Evolutionary conservation across 2,797 vertebrate genomes (phyloP).

Genomic region (Staurois parvus): DNA sequence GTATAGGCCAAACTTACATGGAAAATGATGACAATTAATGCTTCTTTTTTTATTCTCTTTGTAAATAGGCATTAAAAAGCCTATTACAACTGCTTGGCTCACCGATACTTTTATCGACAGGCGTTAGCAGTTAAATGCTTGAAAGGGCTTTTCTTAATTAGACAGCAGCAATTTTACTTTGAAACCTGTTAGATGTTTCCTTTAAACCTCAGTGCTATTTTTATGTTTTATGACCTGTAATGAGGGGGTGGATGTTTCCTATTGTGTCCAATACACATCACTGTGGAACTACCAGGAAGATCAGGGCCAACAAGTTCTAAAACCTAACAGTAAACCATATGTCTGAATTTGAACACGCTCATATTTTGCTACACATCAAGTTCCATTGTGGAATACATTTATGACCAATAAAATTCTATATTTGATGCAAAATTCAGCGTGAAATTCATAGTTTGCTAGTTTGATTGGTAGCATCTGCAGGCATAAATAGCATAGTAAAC

Average conservation of each 20-base stretch:
- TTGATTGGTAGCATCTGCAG: not conserved
- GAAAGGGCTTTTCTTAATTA: conserved; percentile 51
- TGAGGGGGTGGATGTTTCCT: conserved; percentile 1
- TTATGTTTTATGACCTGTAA: conserved; percentile 51
- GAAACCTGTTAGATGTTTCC: conserved; percentile 51
- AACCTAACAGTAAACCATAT: not conserved
- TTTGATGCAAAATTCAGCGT: not conserved
- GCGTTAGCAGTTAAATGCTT: conserved; percentile 37
- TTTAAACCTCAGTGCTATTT: conserved; percentile 48
- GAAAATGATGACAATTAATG: not conserved
- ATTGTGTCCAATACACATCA: not conserved
- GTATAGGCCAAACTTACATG: not conserved
- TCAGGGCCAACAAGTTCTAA: conserved; percentile 3
- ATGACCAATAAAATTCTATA: not conserved
- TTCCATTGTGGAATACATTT: not conserved
- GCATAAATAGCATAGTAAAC: not conserved
- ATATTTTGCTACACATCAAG: not conserved
- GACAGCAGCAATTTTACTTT: conserved; percentile 45
- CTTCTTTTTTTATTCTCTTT: not conserved
- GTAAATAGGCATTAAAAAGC: not conserved
- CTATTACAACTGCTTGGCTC: not conserved
- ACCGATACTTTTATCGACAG: conserved; percentile 12
- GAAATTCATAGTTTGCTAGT: not conserved
- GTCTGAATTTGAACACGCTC: not conserved
- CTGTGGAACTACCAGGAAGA: not conserved